Evolutionary conservation across 2,888 invertebrate genomes (phyloP).

Genomic region (Drosophila falleni): DNA sequence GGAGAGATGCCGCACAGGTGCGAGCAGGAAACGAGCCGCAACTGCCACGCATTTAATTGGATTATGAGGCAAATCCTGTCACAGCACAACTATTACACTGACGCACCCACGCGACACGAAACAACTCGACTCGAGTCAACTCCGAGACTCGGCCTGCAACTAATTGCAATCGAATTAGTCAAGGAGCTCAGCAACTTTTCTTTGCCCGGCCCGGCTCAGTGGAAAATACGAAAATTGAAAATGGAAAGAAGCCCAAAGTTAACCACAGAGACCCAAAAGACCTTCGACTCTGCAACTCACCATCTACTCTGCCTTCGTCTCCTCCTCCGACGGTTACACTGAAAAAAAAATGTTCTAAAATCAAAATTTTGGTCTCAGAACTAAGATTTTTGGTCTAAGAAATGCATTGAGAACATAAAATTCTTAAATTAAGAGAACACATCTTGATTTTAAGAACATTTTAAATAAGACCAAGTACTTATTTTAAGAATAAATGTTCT

Average conservation of each 20-base stretch:
- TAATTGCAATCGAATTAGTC: slow-evolving; percentile 80
- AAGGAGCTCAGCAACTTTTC: slow-evolving; percentile 78
- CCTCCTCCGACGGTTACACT: slow-evolving; percentile 10
- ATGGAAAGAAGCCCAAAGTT: slow-evolving; percentile 34
- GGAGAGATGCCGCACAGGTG: slow-evolving; percentile 72
- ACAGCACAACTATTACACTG: slow-evolving; percentile 56
- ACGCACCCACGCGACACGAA: slow-evolving; percentile 55
- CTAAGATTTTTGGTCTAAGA: no score
- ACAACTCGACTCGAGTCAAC: slow-evolving; percentile 16
- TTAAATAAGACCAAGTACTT: no score
- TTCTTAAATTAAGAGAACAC: no score
- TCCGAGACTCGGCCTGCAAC: slow-evolving; percentile 61
- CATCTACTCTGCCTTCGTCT: background rate
- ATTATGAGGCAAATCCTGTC: slow-evolving; percentile 78
- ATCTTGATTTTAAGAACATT: no score
- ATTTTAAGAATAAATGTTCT: no score
- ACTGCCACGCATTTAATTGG: slow-evolving; percentile 76
- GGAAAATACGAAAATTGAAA: slow-evolving; percentile 31
- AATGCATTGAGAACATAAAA: no score
- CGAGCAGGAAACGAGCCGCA: slow-evolving; percentile 68
- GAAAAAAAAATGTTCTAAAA: no score
- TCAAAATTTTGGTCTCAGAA: no score
- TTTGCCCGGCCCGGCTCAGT: slow-evolving; percentile 40
- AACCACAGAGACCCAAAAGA: slow-evolving; percentile 26
- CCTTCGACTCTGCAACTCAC: slow-evolving; percentile 13